These are phyloP conservation scores for Acanthornis magna DNA, from an alignment of 2,797 vertebrate genomes.

Conservation along the genomic window DNA sequence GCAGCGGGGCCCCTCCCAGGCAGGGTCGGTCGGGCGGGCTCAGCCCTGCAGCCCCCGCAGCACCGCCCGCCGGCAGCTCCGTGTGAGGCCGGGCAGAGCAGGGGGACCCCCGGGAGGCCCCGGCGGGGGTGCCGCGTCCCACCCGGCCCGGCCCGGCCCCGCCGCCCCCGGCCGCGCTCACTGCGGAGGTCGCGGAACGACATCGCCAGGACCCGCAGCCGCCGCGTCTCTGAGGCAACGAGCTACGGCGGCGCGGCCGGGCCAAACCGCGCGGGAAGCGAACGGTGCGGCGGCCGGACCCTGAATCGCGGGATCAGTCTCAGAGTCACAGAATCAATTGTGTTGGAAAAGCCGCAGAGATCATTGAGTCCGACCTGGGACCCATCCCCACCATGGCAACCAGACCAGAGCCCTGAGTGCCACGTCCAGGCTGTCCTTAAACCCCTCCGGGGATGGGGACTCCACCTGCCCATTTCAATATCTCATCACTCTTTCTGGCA, in stretches of 20 bases:
- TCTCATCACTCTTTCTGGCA: no score
- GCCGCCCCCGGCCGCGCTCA: neutral
- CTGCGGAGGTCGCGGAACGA: neutral
- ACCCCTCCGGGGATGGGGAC: no score
- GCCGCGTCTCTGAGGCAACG: neutral
- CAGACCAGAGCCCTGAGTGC: neutral
- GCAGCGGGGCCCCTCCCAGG: neutral
- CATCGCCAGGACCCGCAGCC: neutral
- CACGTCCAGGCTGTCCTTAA: no score
- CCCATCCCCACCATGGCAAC: no score
- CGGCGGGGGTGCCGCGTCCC: neutral
- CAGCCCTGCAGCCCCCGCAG: neutral
- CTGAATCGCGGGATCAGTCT: neutral
- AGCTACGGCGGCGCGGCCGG: neutral
- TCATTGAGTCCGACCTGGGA: rapidly evolving
- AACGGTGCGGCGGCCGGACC: rapidly evolving
- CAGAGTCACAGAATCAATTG: neutral
- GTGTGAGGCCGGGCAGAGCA: neutral
- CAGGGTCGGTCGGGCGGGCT: neutral
- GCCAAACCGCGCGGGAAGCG: neutral
- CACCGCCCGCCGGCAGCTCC: neutral
- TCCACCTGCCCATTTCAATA: no score
- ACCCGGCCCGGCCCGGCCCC: neutral
- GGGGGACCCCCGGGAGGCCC: neutral
- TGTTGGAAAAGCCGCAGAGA: neutral